These are phyloP conservation scores for Dicrurus megarhynchus DNA, from an alignment of 2,113 vertebrate species.

Conservation along the genomic window DNA sequence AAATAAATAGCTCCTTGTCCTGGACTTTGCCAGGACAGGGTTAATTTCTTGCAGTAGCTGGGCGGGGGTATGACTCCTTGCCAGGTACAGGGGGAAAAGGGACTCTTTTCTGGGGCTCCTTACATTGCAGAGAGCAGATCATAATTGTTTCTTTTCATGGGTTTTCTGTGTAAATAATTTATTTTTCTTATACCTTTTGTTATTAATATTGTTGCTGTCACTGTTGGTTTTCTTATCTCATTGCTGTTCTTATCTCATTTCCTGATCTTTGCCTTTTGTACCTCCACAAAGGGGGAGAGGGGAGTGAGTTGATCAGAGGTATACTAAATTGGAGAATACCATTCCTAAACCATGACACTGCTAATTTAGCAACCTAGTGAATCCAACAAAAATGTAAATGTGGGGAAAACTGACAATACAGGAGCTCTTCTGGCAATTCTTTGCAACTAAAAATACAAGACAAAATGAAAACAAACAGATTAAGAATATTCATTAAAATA, in stretches of 20 bases:
- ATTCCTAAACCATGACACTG: neutral
- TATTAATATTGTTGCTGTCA: neutral
- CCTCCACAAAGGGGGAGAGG: neutral
- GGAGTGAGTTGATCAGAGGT: too few relatives aligned
- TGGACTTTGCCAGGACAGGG: neutral
- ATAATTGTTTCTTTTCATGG: neutral
- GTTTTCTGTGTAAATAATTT: neutral
- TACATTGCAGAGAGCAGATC: accelerated
- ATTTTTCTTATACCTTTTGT: neutral
- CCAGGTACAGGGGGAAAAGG: neutral
- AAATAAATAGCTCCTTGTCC: neutral
- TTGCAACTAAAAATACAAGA: neutral
- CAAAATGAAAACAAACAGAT: neutral
- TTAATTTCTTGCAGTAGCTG: neutral
- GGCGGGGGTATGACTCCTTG: neutral
- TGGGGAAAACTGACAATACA: neutral
- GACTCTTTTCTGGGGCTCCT: neutral
- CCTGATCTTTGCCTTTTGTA: neutral
- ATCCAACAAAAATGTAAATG: neutral
- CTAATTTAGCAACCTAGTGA: neutral
- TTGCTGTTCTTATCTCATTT: neutral
- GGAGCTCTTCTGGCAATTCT: neutral
- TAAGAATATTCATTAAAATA: neutral
- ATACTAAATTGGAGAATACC: neutral
- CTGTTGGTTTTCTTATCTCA: neutral